phyloP scores from a whole-genome alignment of 2,797 vertebrate genomes.

The Ciconia nigra region DNA sequence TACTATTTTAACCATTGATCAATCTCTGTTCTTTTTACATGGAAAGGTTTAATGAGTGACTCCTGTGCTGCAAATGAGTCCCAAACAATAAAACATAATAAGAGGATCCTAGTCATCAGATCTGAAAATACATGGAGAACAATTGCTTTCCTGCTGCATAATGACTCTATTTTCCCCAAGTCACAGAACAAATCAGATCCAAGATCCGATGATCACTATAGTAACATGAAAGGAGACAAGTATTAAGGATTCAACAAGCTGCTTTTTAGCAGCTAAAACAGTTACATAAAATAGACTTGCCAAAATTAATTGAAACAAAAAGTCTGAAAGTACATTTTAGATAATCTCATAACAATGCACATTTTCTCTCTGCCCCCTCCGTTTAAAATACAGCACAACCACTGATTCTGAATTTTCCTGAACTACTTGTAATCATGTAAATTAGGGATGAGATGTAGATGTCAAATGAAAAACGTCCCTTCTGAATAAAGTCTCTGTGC shows the following conservation, averaged over 20 bases:
- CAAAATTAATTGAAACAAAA: constrained; percentile 58
- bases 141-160: constrained; percentile 16
- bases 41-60: constrained; percentile 14
- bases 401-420: constrained; percentile 36
- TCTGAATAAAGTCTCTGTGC: constrained; percentile 31
- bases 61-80: neutral
- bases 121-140: constrained; percentile 4
- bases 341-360: constrained; percentile 19
- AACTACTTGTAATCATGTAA: constrained; percentile 61
- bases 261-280: constrained; percentile 14
- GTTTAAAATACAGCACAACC: constrained; percentile 45
- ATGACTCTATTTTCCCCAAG: neutral
- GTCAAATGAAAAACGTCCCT: constrained; percentile 46
- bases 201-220: neutral
- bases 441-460: constrained; percentile 46
- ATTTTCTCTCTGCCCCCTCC: neutral
- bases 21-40: constrained; percentile 27
- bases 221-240: constrained; percentile 7
- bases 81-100: neutral
- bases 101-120: neutral
- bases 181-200: constrained; percentile 26
- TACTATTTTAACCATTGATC: constrained; percentile 21
- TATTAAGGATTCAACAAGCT: constrained; percentile 29
- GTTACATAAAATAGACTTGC: neutral
- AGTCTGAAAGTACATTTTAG: neutral